These are phyloP conservation scores for Autographa gamma DNA, from an alignment of 2,888 invertebrate species.

Conservation along the genomic window DNA sequence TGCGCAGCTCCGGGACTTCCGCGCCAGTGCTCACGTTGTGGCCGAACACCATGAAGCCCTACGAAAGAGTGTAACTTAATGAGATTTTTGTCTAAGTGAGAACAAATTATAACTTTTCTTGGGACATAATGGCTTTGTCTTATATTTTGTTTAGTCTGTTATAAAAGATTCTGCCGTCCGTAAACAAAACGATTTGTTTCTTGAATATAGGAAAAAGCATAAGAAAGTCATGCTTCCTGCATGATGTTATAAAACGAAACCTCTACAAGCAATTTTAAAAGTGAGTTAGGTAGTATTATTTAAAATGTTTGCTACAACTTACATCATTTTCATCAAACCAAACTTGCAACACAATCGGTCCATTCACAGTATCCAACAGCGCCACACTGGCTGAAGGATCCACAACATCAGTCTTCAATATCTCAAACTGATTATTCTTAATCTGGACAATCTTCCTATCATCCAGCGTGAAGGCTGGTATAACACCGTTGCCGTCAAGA, in stretches of 20 bases:
- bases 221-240: neutral
- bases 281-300: too few relatives aligned
- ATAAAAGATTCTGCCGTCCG: too few relatives aligned
- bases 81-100: too few relatives aligned
- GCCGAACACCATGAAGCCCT: slow-evolving; percentile 84
- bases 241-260: too few relatives aligned
- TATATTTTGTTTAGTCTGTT: too few relatives aligned
- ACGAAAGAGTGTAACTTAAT: slow-evolving; percentile 37
- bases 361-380: slow-evolving; percentile 73
- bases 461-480: slow-evolving; percentile 80
- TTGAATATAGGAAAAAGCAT: neutral
- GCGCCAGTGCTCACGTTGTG: slow-evolving; percentile 74
- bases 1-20: slow-evolving; percentile 79
- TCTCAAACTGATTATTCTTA: slow-evolving; percentile 73
- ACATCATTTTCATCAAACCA: slow-evolving; percentile 78
- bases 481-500: slow-evolving; percentile 71
- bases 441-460: slow-evolving; percentile 78
- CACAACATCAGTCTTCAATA: slow-evolving; percentile 64
- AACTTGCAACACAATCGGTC: slow-evolving; percentile 74
- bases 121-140: too few relatives aligned
- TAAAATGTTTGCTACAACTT: slow-evolving; percentile 8
- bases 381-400: slow-evolving; percentile 74
- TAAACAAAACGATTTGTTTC: too few relatives aligned
- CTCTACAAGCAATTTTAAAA: too few relatives aligned
- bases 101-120: too few relatives aligned